Conservation (phyloP, 2,113 vertebrate genomes). For the Malurus elegans region DNA sequence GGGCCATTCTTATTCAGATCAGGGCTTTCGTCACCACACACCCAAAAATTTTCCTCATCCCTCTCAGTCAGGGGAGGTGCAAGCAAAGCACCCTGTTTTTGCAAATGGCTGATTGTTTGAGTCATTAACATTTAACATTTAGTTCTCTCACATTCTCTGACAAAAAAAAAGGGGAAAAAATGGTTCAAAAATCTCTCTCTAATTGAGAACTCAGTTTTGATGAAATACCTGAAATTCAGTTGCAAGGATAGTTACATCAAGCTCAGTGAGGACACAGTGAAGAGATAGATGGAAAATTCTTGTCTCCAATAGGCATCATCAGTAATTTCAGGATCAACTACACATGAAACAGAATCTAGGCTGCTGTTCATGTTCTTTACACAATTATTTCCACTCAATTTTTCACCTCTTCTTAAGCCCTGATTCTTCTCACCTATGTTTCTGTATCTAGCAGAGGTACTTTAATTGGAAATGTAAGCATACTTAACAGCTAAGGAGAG, state of each 20-base stretch:
- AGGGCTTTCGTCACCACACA: accelerated
- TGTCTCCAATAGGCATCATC: neutral
- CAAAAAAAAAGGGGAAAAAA: neutral
- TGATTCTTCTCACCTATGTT: neutral
- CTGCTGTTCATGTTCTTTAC: neutral
- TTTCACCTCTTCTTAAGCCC: neutral
- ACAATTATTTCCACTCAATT: neutral
- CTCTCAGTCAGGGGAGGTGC: accelerated
- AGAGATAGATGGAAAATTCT: neutral
- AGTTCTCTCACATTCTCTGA: neutral
- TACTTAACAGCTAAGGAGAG: neutral
- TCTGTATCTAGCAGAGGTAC: neutral
- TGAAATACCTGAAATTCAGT: neutral
- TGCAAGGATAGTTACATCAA: neutral
- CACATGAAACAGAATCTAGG: neutral
- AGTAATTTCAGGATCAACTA: neutral
- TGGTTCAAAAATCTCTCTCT: neutral
- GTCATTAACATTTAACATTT: neutral
- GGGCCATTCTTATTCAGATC: neutral
- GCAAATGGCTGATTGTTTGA: neutral
- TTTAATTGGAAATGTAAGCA: neutral
- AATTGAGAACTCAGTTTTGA: neutral
- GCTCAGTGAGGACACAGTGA: neutral
- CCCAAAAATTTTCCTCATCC: neutral
- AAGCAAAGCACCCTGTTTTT: neutral